A percentile compares a stretch with the other conserved stretches of the same genome.
Conservation (phyloP, 2,113 vertebrate species). For the Phylloscopus trochiloides region DNA sequence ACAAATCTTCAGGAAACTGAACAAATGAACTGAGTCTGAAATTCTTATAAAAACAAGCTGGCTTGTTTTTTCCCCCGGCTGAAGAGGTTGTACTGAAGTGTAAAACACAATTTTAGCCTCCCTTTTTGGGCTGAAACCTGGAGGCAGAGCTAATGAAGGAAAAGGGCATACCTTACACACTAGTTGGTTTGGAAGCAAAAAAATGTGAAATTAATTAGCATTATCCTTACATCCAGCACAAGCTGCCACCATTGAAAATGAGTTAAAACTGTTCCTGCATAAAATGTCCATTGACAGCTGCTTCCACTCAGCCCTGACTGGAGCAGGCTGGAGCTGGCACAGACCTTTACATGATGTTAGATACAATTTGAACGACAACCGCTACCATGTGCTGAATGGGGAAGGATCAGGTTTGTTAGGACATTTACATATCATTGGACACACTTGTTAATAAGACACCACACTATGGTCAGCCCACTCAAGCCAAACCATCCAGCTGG, state of each 20-base stretch:
- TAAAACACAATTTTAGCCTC: not conserved
- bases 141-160: not conserved
- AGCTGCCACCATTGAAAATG: not conserved
- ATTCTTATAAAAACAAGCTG: not conserved
- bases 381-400: not conserved
- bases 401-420: conserved; percentile 9
- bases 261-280: conserved; percentile 32
- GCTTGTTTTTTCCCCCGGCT: not conserved
- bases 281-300: not conserved
- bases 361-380: conserved; percentile 26
- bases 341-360: not conserved
- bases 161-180: not conserved
- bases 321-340: conserved; percentile 35
- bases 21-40: not conserved
- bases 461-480: not conserved
- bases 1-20: not conserved
- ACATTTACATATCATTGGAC: conserved; percentile 20
- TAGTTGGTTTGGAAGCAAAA: not conserved
- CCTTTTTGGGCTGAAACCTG: not conserved
- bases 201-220: conserved; percentile 17
- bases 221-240: conserved; percentile 4
- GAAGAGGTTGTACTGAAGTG: not conserved
- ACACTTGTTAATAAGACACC: conserved; percentile 6
- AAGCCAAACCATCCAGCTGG: not conserved
- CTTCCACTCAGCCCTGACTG: not conserved